phyloP scores from a whole-genome alignment of 2,113 vertebrate species.

The Cnemophilus loriae region DNA sequence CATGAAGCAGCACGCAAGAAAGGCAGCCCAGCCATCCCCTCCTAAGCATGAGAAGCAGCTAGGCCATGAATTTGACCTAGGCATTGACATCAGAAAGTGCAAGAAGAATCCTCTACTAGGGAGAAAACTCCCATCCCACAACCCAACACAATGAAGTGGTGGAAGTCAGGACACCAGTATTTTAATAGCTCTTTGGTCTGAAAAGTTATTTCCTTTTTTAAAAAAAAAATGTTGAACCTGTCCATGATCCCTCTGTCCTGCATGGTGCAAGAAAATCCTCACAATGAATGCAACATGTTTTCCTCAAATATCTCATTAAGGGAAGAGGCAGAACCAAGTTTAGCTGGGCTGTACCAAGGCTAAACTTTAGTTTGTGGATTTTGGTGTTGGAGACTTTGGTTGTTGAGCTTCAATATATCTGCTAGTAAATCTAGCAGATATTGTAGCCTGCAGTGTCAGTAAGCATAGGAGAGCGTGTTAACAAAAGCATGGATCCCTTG shows the following conservation, averaged over 20 bases:
- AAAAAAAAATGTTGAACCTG: not conserved
- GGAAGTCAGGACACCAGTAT: not conserved
- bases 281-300: not conserved
- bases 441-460: not conserved
- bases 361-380: not conserved
- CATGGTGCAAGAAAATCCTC: not conserved
- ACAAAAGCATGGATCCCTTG: not conserved
- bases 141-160: not conserved
- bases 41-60: not conserved
- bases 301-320: not conserved
- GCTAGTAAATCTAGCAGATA: not conserved
- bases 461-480: not conserved
- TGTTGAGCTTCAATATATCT: not conserved
- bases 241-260: not conserved
- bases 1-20: not conserved
- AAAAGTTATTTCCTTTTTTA: not conserved
- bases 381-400: not conserved
- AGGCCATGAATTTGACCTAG: not conserved
- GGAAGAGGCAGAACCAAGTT: not conserved
- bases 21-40: not conserved
- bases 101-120: not conserved
- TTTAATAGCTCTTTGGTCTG: not conserved
- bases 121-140: not conserved
- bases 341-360: not conserved
- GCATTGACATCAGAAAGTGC: not conserved